These are phyloP conservation scores for Ostrea edulis DNA, from an alignment of 1,140 invertebrate genomes.

Conservation along the genomic window DNA sequence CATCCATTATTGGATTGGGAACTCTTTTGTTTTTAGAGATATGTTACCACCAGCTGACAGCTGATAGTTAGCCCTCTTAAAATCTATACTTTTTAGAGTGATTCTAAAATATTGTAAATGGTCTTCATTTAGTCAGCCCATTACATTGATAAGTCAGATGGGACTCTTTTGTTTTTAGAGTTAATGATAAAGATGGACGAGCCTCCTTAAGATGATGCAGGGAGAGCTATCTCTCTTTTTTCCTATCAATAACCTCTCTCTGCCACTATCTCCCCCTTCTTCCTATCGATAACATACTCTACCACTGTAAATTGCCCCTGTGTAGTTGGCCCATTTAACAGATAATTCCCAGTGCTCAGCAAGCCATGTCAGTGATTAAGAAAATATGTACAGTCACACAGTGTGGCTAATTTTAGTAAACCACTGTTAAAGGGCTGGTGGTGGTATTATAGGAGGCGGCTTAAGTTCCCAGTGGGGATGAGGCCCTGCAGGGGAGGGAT, in stretches of 20 bases:
- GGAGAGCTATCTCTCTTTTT: neutral
- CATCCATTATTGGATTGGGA: too few relatives aligned
- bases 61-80: too few relatives aligned
- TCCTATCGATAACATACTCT: neutral
- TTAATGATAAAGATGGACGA: neutral
- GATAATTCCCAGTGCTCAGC: neutral
- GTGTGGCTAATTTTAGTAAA: neutral
- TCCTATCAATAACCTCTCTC: neutral
- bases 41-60: too few relatives aligned
- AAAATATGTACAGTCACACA: neutral
- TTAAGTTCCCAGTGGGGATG: neutral
- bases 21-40: too few relatives aligned
- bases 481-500: neutral
- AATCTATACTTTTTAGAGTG: too few relatives aligned
- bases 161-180: neutral
- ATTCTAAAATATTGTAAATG: too few relatives aligned
- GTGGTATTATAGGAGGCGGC: neutral
- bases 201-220: neutral
- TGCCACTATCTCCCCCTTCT: too few relatives aligned
- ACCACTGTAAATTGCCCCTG: slow-evolving; percentile 2
- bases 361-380: neutral
- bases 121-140: neutral
- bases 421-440: slow-evolving; percentile 11
- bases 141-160: neutral
- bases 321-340: slow-evolving; percentile 2